These are phyloP conservation scores for Chymomyza amoena DNA, from an alignment of 2,888 invertebrate genomes.

Conservation along the genomic window DNA sequence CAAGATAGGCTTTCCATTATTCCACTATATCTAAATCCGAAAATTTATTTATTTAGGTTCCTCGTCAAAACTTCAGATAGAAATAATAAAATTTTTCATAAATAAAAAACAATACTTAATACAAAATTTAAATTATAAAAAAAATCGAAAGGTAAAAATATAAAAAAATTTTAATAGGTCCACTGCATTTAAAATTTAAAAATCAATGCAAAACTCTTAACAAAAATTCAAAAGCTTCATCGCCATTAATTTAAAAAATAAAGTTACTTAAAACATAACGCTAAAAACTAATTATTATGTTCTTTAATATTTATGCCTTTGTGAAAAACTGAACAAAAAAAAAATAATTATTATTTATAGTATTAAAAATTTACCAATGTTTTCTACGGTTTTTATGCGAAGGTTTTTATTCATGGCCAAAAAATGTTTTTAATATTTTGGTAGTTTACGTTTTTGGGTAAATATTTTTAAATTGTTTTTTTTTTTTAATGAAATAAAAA, in stretches of 20 bases:
- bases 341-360: conserved; percentile 31
- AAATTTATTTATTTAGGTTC: too few species aligned
- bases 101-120: background rate
- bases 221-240: background rate
- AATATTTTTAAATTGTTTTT: conserved; percentile 12
- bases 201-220: too few species aligned
- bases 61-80: too few species aligned
- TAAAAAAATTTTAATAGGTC: too few species aligned
- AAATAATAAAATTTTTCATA: too few species aligned
- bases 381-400: conserved; percentile 70
- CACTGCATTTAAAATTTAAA: background rate
- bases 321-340: conserved; percentile 38
- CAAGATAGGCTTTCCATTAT: too few species aligned
- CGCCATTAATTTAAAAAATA: background rate
- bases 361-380: conserved; percentile 73
- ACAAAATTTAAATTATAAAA: background rate
- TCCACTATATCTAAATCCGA: too few species aligned
- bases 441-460: conserved; percentile 20
- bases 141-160: conserved; percentile 27
- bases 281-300: conserved; percentile 12
- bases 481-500: background rate
- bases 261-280: conserved; percentile 1
- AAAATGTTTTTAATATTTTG: conserved; percentile 48
- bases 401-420: conserved; percentile 40
- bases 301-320: background rate